phyloP scores from a whole-genome alignment of 2,113 vertebrate genomes.

The Malurus elegans region DNA sequence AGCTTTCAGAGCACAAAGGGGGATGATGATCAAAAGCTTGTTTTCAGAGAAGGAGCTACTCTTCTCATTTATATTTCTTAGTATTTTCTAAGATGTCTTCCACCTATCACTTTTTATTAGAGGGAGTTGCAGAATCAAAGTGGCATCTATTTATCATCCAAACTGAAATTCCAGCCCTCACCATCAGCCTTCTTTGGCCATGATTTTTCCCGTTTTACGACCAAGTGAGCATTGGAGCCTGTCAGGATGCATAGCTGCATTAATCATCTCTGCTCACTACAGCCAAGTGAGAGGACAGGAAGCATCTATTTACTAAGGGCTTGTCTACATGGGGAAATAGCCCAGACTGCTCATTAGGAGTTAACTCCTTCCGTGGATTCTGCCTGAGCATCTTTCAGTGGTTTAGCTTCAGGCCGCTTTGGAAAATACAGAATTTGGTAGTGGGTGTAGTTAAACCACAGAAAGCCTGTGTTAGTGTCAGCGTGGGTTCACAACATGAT shows the following conservation, averaged over 20 bases:
- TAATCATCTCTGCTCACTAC: constrained; percentile 13
- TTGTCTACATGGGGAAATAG: not conserved
- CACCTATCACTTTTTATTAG: constrained; percentile 1
- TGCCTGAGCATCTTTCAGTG: not conserved
- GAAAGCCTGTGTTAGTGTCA: not conserved
- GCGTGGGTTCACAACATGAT: not conserved
- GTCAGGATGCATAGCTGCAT: constrained; percentile 26
- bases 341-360: not conserved
- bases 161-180: not conserved
- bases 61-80: constrained; percentile 36
- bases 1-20: not conserved
- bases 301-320: constrained; percentile 29
- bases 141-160: constrained; percentile 19
- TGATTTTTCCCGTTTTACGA: not conserved
- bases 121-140: not conserved
- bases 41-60: not conserved
- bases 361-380: constrained; percentile 28
- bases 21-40: constrained; percentile 21
- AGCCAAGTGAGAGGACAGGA: constrained; percentile 14
- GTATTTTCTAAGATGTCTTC: constrained; percentile 28
- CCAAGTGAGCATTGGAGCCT: not conserved
- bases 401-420: not conserved
- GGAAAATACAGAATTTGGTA: not conserved
- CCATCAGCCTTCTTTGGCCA: not conserved
- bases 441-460: not conserved